Percentiles rank a stretch among this genome's conserved stretches.
phyloP scores from a whole-genome alignment of 2,113 vertebrate genomes.

The Connochaetes taurinus region DNA sequence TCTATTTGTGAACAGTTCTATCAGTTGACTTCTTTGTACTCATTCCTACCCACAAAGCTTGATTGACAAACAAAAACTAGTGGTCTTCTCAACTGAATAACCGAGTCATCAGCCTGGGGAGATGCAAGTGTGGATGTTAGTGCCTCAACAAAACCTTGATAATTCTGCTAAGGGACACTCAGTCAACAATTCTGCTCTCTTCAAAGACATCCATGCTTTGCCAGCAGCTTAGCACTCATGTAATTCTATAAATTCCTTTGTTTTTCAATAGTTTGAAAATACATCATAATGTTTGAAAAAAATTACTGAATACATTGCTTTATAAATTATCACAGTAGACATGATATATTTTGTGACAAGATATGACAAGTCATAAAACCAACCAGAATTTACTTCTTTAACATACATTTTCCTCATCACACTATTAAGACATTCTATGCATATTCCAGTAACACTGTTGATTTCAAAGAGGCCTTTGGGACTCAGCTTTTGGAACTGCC shows the following conservation, averaged over 20 bases:
- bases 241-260: background rate
- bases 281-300: background rate
- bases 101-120: background rate
- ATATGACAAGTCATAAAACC: background rate
- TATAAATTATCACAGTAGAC: background rate
- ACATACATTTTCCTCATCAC: background rate
- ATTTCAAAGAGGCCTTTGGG: background rate
- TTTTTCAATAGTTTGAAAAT: background rate
- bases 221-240: background rate
- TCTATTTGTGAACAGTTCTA: background rate
- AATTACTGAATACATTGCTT: background rate
- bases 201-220: background rate
- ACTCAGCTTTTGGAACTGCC: background rate
- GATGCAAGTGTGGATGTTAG: background rate
- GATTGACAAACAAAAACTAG: background rate
- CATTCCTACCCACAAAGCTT: background rate
- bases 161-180: background rate
- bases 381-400: background rate
- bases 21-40: background rate
- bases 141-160: background rate
- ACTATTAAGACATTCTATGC: background rate
- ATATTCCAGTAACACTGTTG: background rate
- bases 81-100: background rate
- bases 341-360: background rate
- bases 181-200: background rate